phyloP scores from a whole-genome alignment of 1,140 invertebrate genomes.

The Phocides pigmalion region DNA sequence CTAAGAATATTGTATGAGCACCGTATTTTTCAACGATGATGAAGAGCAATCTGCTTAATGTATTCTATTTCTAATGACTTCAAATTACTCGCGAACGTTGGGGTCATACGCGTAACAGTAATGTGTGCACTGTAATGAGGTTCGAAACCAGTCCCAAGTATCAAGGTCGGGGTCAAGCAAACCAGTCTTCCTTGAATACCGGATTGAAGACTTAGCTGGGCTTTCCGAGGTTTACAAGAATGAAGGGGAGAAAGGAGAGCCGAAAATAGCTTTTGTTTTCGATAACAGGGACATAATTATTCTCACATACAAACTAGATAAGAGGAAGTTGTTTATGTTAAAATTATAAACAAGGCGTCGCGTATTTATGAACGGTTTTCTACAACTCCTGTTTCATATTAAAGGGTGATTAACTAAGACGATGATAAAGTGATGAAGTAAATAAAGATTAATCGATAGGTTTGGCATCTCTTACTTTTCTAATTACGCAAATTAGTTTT shows the following conservation, averaged over 20 bases:
- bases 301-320: too few species aligned
- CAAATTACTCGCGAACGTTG: conserved; percentile 5
- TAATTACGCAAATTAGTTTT: too few species aligned
- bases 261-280: background rate
- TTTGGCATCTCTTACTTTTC: too few species aligned
- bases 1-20: background rate
- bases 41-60: background rate
- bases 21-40: background rate
- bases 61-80: conserved; percentile 5
- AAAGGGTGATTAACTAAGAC: too few species aligned
- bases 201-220: conserved; percentile 6
- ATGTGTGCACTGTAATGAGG: conserved; percentile 27
- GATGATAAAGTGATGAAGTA: too few species aligned
- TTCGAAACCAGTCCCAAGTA: conserved; percentile 20
- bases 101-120: conserved; percentile 26
- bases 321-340: too few species aligned
- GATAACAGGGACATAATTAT: background rate
- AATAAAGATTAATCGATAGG: too few species aligned
- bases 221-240: conserved; percentile 2
- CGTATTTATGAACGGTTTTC: too few species aligned
- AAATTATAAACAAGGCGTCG: too few species aligned
- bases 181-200: conserved; percentile 25
- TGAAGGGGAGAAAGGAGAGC: background rate
- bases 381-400: too few species aligned
- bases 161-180: conserved; percentile 32